Base-by-base conservation (phyloP, 2,113 vertebrate species). In the Tor tambroides region DNA sequence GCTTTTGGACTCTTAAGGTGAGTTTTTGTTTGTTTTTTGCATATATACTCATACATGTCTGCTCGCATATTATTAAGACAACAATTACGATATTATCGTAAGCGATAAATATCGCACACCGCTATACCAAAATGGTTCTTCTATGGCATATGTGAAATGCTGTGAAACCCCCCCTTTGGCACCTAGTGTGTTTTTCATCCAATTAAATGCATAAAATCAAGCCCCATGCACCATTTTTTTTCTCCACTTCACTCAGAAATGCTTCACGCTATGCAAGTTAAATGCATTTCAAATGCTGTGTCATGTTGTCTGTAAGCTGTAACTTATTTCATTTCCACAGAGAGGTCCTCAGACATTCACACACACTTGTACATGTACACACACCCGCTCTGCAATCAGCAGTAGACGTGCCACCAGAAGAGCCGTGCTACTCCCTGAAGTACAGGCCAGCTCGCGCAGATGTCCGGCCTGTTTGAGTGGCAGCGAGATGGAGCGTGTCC, bases 351-450 rank as follows among this genome's bases (percentile, higher is more conserved):
- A 79, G 32, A 88, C 49, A 49, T 75, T 71, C 49, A 49, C 35
- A 74, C 65, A 78, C 61, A 59, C 46, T 76, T 76, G 72, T 76
- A 76, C 72, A 46, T 76, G 72, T 46, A 78, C 61, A 51, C 85
- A 61, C 79, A 81, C 85, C 41, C 15, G 17, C 49, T 84, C 76
- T 49, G 84, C 88, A 89, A 91, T 87, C 61, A 41, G 74, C 83
- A 54, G 43, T 59, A 78, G 61, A 32, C 12, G 26, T 38, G 75
- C 19, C 15, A 56, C 56, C 21, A 79, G 61, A 56, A 54, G 67
- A 82, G 56, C 35, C 9, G 17, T 78, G 38, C 26, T 54, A 21
- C 76, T 76, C 59, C 79, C 63, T 63, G 72, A 87, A 72, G 72
- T 59, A 41, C 35, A 46, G 76, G 72, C 26, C 41, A 72, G 54